Base-by-base conservation (phyloP, 1,140 invertebrate species). In the Sinonovacula constricta region DNA sequence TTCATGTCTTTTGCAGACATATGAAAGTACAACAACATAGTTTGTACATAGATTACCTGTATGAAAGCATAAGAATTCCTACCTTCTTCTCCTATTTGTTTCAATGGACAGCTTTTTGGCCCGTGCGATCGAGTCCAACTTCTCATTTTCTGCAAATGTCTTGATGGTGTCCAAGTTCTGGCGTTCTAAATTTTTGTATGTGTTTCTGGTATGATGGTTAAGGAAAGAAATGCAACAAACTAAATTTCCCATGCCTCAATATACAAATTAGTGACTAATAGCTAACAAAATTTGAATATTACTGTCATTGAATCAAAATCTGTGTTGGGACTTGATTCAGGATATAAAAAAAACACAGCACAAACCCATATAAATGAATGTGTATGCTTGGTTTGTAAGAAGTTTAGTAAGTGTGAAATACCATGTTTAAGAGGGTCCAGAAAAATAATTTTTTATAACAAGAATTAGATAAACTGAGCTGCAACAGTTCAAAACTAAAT, bases 1-100 rank as follows among this genome's bases (percentile, higher is more conserved):
- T n/a, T n/a, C n/a, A n/a, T n/a, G n/a, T n/a, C n/a, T n/a, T n/a
- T n/a, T n/a, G n/a, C n/a, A n/a, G n/a, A n/a, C n/a, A n/a, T n/a
- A n/a, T n/a, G n/a, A n/a, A n/a, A n/a, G n/a, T n/a, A n/a, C n/a
- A n/a, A n/a, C n/a, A n/a, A n/a, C n/a, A n/a, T n/a, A n/a, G n/a
- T n/a, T n/a, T n/a, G n/a, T n/a, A n/a, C n/a, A n/a, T n/a, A n/a
- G n/a, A n/a, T n/a, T n/a, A n/a, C n/a, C n/a, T n/a, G n/a, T n/a
- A n/a, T n/a, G n/a, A n/a, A n/a, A n/a, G n/a, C n/a, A n/a, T n/a
- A n/a, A n/a, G n/a, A n/a, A n/a, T n/a, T 81, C 83, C 70, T 82
- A 88, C 87, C 80, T 88, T 71, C 87, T 66, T 71, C 87, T 78
- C 56, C 72, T 84, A 66, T 88, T 87, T 34, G 85, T 88, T 80